Conservation (phyloP, 2,113 vertebrate species). For the Sardina pilchardus region DNA sequence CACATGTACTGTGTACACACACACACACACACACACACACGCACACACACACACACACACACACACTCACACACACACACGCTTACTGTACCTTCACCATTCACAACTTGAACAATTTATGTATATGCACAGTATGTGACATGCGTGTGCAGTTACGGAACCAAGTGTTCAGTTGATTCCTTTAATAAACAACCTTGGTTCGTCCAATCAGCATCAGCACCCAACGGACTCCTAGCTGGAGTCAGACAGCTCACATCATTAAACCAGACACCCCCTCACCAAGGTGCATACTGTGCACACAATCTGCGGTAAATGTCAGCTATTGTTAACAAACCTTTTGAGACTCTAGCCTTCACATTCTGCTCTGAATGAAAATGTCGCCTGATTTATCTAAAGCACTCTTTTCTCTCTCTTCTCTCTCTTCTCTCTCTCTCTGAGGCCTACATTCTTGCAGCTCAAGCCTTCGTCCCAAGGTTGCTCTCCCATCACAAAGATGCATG, state of each 20-base stretch:
- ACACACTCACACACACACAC: neutral
- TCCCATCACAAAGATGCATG: neutral
- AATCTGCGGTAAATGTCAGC: neutral
- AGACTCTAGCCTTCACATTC: neutral
- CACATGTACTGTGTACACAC: neutral
- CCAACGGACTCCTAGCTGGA: too few species aligned
- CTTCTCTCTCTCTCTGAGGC: neutral
- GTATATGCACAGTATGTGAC: too few species aligned
- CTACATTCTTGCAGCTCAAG: neutral
- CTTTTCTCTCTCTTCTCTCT: neutral
- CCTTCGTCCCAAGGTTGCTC: neutral
- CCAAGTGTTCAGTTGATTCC: too few species aligned
- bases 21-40: neutral
- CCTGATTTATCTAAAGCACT: neutral
- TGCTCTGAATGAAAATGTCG: neutral
- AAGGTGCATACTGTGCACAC: neutral
- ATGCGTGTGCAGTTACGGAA: too few species aligned
- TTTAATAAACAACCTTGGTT: too few species aligned
- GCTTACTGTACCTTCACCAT: neutral
- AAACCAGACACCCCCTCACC: neutral
- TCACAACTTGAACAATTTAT: neutral
- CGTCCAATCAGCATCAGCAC: too few species aligned
- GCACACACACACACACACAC: neutral
- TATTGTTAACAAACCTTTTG: neutral
- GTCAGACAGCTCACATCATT: too few species aligned